phyloP scores from a whole-genome alignment of 1,140 invertebrate genomes.

The Drosophila serrata region DNA sequence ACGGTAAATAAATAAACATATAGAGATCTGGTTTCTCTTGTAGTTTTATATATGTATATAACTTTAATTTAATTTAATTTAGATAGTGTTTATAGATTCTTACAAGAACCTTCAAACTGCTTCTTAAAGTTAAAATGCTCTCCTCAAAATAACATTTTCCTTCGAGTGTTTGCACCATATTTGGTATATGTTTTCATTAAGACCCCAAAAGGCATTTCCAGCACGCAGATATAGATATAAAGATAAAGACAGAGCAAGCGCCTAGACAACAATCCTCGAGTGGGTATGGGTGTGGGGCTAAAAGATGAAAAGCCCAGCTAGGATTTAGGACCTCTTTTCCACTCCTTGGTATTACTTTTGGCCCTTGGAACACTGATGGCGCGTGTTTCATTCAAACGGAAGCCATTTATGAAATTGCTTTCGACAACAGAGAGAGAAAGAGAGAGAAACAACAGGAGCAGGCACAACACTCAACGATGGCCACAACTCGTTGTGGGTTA shows the following conservation, averaged over 20 bases:
- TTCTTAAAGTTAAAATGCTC: not conserved
- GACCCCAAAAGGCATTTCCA: constrained; percentile 23
- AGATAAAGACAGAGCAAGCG: constrained; percentile 6
- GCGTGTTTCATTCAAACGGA: constrained; percentile 73
- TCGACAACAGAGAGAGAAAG: constrained; percentile 48
- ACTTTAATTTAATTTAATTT: not conserved
- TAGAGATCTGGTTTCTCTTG: too few relatives aligned
- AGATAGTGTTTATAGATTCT: too few relatives aligned
- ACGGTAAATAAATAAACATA: too few relatives aligned
- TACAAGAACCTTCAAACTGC: too few relatives aligned
- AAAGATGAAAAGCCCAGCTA: constrained; percentile 26
- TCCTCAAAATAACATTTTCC: not conserved
- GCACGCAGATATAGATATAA: constrained; percentile 44
- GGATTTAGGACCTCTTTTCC: constrained; percentile 3
- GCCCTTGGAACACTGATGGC: constrained; percentile 22
- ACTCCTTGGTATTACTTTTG: not conserved
- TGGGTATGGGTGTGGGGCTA: constrained; percentile 1
- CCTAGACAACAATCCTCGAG: constrained; percentile 32
- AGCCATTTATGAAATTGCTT: constrained; percentile 82
- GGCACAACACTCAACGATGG: constrained; percentile 26
- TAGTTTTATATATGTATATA: not conserved
- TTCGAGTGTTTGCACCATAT: constrained; percentile 6
- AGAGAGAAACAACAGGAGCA: constrained; percentile 12
- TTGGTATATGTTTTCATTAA: constrained; percentile 68
- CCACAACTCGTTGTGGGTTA: constrained; percentile 43